Evolutionary conservation across 2,113 vertebrate genomes (phyloP).

Genomic region (Menura novaehollandiae): DNA sequence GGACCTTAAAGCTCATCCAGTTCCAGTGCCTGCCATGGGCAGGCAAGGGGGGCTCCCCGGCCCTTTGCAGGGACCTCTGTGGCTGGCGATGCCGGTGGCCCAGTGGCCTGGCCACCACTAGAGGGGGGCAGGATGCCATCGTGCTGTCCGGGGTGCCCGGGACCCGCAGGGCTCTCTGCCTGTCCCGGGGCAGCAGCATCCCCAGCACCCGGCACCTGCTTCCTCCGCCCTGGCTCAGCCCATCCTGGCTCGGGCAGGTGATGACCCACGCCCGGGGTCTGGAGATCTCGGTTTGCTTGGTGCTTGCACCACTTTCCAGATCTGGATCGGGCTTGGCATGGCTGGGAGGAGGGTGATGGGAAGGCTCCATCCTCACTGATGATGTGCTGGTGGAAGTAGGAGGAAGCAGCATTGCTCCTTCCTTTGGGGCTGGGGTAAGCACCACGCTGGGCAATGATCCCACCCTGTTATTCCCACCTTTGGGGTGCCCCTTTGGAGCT

Average conservation of each 20-base stretch:
- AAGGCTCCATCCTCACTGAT: fast-evolving
- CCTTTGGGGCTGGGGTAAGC: background rate
- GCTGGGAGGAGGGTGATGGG: background rate
- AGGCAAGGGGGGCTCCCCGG: background rate
- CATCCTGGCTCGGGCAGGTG: background rate
- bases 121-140: conserved; percentile 34
- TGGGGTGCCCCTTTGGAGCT: fast-evolving
- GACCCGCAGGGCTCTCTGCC: background rate
- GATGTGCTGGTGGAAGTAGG: background rate
- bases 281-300: background rate
- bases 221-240: background rate
- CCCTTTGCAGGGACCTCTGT: fast-evolving
- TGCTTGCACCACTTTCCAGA: background rate
- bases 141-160: background rate
- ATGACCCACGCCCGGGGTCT: background rate
- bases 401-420: background rate
- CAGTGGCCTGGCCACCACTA: background rate
- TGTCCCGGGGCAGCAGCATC: background rate
- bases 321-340: fast-evolving
- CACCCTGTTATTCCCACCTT: background rate
- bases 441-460: background rate
- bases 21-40: background rate
- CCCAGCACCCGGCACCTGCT: background rate
- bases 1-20: background rate
- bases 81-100: background rate